Evolutionary conservation across 2,113 vertebrate genomes (phyloP).

Genomic region (Pachycephala philippinensis): DNA sequence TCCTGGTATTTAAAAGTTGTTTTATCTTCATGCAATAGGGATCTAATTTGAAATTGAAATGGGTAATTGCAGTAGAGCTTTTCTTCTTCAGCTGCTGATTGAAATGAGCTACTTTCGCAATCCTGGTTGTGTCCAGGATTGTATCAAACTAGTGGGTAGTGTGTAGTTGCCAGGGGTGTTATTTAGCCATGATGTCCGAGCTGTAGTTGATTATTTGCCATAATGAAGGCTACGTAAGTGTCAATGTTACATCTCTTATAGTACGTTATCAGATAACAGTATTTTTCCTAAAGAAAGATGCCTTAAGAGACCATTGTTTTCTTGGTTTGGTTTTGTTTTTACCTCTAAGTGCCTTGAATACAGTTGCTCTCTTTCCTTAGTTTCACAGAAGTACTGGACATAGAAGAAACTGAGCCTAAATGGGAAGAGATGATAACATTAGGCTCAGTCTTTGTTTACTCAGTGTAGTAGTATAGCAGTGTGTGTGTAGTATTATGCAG

Average conservation of each 20-base stretch:
- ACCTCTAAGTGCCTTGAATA: background rate
- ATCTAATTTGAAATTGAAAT: background rate
- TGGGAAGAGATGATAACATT: background rate
- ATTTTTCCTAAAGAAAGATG: background rate
- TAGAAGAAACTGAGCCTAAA: background rate
- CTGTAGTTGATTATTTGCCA: background rate
- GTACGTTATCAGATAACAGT: background rate
- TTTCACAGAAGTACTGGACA: background rate
- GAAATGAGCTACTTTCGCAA: background rate
- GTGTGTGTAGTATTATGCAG: background rate
- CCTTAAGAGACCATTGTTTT: background rate
- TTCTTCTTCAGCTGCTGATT: background rate
- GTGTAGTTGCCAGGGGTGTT: background rate
- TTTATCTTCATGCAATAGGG: background rate
- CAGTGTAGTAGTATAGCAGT: background rate
- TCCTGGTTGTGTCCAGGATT: fast-evolving
- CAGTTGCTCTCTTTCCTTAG: background rate
- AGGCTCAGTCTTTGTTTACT: background rate
- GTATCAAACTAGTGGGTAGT: background rate
- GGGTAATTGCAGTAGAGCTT: background rate
- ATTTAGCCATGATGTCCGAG: background rate
- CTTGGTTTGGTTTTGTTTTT: background rate
- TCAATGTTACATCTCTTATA: background rate
- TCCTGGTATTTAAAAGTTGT: background rate
- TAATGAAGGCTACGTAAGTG: background rate